A percentile compares a stretch with the other conserved stretches of the same genome.
Conservation (phyloP, 1,140 invertebrate genomes). For the Mizuhopecten yessoensis region DNA sequence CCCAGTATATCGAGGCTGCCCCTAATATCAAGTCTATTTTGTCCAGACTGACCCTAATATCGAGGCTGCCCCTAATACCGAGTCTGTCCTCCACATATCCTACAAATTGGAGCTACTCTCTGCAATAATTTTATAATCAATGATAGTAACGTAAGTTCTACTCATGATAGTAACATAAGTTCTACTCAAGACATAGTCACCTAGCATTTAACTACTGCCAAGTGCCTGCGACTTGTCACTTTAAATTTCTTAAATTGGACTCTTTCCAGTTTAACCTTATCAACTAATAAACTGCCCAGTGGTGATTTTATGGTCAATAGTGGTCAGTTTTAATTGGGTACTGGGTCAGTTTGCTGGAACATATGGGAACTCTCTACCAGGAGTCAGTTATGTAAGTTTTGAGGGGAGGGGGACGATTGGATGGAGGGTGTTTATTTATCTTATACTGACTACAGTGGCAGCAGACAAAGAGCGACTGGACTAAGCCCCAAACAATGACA, state of each 20-base stretch:
- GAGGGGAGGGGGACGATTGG: background rate
- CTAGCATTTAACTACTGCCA: background rate
- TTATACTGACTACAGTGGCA: background rate
- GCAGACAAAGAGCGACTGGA: background rate
- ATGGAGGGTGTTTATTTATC: slow-evolving; percentile 6
- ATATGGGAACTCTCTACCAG: background rate
- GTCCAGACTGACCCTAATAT: too few species aligned
- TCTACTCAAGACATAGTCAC: background rate
- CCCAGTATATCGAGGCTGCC: too few species aligned
- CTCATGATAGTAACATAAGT: too few species aligned
- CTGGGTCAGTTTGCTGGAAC: background rate
- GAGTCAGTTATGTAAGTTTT: background rate
- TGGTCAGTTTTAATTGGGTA: slow-evolving; percentile 20
- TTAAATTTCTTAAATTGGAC: slow-evolving; percentile 7
- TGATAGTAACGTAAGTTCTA: too few species aligned
- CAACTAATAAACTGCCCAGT: slow-evolving; percentile 10
- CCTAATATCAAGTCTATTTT: too few species aligned
- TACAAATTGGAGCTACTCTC: background rate
- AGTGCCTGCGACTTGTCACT: background rate
- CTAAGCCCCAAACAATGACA: slow-evolving; percentile 11
- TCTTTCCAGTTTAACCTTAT: background rate
- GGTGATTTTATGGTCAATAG: background rate
- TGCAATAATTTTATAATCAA: background rate
- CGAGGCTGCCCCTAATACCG: too few species aligned
- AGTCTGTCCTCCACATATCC: too few species aligned